Percentiles rank a stretch among this genome's conserved stretches.
phyloP scores from a whole-genome alignment of 92 coral and sea anemone genomes.

The Pocillopora meandrina region DNA sequence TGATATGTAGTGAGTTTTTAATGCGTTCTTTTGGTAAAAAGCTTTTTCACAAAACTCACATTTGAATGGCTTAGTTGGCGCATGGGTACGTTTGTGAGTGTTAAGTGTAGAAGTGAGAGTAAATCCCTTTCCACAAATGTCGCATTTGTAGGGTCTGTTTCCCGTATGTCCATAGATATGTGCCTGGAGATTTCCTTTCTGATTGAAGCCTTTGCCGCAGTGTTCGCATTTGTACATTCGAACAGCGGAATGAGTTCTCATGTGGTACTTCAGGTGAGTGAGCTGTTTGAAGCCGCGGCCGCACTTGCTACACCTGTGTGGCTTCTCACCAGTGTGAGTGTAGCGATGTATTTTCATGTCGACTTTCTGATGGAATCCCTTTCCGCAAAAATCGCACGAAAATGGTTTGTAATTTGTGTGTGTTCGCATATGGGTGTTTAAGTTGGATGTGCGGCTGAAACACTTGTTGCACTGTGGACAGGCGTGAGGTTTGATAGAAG shows the following conservation, averaged over 20 bases:
- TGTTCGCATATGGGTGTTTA: conserved; percentile 78
- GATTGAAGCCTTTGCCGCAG: conserved; percentile 92
- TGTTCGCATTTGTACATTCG: conserved; percentile 81
- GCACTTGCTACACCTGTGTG: conserved; percentile 78
- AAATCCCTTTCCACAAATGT: conserved; percentile 76
- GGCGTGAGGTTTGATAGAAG: conserved; percentile 60
- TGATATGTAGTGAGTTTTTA: conserved; percentile 85
- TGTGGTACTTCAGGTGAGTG: conserved; percentile 89
- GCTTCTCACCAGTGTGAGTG: conserved; percentile 92
- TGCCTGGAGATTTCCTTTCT: conserved; percentile 85
- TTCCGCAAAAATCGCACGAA: conserved; percentile 79
- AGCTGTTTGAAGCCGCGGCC: conserved; percentile 89
- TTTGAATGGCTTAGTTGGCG: conserved; percentile 74
- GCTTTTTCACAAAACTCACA: conserved; percentile 76
- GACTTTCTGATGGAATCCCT: conserved; percentile 81
- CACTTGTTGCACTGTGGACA: conserved; percentile 75
- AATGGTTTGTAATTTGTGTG: conserved; percentile 74
- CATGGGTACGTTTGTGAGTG: conserved; percentile 81
- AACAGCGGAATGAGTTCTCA: conserved; percentile 84
- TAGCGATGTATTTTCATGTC: conserved; percentile 83
- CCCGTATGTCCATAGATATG: conserved; percentile 88
- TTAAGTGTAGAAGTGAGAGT: conserved; percentile 84
- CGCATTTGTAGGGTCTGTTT: conserved; percentile 82
- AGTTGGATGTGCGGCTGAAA: conserved; percentile 73
- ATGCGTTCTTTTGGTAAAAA: conserved; percentile 87